Conservation (phyloP, 2,888 invertebrate genomes). For the Apantesis nais region DNA sequence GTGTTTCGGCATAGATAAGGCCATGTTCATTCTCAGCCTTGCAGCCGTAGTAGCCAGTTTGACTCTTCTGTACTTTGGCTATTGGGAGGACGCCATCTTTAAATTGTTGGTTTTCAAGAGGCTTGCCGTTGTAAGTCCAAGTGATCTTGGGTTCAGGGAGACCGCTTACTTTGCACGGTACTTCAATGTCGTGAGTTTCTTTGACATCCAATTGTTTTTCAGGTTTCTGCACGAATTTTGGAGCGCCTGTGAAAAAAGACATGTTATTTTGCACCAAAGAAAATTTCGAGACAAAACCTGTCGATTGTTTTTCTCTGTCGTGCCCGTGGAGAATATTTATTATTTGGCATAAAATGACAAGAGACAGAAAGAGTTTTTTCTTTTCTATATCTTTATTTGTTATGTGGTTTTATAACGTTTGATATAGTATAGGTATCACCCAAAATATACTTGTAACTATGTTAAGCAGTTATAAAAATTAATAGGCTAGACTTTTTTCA, state of each 20-base stretch:
- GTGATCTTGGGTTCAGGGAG: slow-evolving; percentile 55
- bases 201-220: slow-evolving; percentile 51
- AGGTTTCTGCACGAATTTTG: slow-evolving; percentile 55
- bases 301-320: too few relatives aligned
- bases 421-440: not conserved
- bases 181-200: slow-evolving; percentile 58
- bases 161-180: slow-evolving; percentile 64
- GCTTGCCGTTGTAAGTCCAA: slow-evolving; percentile 65
- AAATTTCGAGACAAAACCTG: too few relatives aligned
- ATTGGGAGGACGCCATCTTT: slow-evolving; percentile 59
- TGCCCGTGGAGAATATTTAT: too few relatives aligned
- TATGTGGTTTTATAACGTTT: too few relatives aligned
- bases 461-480: too few relatives aligned
- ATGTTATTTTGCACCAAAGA: too few relatives aligned
- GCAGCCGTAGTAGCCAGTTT: slow-evolving; percentile 74
- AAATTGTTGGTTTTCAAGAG: slow-evolving; percentile 45
- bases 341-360: too few relatives aligned
- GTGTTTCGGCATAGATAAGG: slow-evolving; percentile 58
- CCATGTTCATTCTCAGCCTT: slow-evolving; percentile 61
- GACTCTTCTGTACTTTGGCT: slow-evolving; percentile 56
- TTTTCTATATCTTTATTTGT: too few relatives aligned
- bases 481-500: too few relatives aligned
- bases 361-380: too few relatives aligned
- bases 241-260: slow-evolving; percentile 55
- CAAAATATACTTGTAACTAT: not conserved